Base-by-base conservation (phyloP, 1,140 invertebrate genomes). In the Brachionus sp. region DNA sequence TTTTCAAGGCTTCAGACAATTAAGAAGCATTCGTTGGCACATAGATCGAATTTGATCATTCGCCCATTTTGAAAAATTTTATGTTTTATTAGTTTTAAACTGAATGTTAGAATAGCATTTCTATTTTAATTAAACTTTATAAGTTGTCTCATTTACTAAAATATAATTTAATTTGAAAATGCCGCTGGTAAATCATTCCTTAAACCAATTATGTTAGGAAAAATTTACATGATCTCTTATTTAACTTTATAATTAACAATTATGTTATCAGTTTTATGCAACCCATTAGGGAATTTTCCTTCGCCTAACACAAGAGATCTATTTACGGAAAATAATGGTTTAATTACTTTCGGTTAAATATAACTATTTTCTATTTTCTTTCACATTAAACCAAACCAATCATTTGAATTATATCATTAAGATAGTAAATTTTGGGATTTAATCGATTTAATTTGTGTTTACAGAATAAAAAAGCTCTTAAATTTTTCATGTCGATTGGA, bases 301-400 rank as follows among this genome's bases (percentile, higher is more conserved):
- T 57, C 50, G 19, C 50, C 50, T 19, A 57, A 57, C 50, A 57
- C 50, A 19, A 57, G 50, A 57, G 50, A 57, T 57, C 50, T 57
- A 57, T 57, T 57, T 57, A 57, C 50, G 50, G 50, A 57, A 57
- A 57, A 57, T 57, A 57, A 57, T 57, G 50, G 19, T 23, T 57
- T 57, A 57, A 57, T 57, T 57, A 57, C 50, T 57, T 57, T 57
- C 50, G 50, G 50, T 57, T 57, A 57, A 19, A 57, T 57, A 57
- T 23, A 57, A 57, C 50, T 9, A 57, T 57, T 42, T 42, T 42
- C 39, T 42, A 42, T 42, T 57, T 57, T 57, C 50, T 57, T 57
- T 5, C 19, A 57, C 50, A 57, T 57, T 19, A 57, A 57, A 19
- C 50, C 50, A 57, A 57, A 57, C 50, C 19, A 57, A 19, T 57